Base-by-base conservation (phyloP, 2,888 invertebrate species). In the Eristalis arbustorum region DNA sequence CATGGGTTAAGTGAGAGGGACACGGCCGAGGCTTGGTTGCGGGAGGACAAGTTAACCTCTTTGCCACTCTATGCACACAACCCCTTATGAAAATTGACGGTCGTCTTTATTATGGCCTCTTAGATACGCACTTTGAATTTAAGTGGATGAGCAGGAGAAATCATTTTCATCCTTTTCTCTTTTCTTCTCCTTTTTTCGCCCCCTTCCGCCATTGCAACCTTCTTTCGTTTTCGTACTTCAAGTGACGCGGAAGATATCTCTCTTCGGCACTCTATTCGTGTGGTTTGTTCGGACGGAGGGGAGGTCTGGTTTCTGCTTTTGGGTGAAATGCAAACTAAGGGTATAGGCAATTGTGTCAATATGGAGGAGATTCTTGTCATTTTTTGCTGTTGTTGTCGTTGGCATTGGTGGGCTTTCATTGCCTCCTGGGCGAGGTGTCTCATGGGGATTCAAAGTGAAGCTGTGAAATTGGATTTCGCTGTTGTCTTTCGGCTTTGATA, bases 71-170 rank as follows among this genome's bases (percentile, higher is more conserved):
- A 59, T 77, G 69, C 62, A 67, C 28, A 69, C 56, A 81, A 79
- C 82, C 79, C 72, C 87, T 82, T 78, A 72, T 83, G 75, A 75
- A 87, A 83, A 83, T 78, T 79, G 83, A 83, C 78, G 87, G 87
- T 83, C 83, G 78, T 82, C 82, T 78, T 82, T 82, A 87, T 87
- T 82, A 87, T 71, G 67, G 84, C 77, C 85, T 83, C 78, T 83
- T 83, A 83, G 83, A 83, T 87, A 87, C 87, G 83, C 87, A 87
- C 83, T 87, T 87, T 63, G 78, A 79, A 87, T 78, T 87, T 83
- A 71, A 83, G 87, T 83, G 78, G 72, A 87, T 83, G 78, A 87
- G 83, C 76, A 66, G 67, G 62, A 72, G 61, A 56, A 82, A 78
- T 72, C 67, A 63, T 82, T 83, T 87, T 68, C 18, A 49, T 49